Evolutionary conservation across 1,140 invertebrate species (phyloP).

Genomic region (Ylistrum balloti): DNA sequence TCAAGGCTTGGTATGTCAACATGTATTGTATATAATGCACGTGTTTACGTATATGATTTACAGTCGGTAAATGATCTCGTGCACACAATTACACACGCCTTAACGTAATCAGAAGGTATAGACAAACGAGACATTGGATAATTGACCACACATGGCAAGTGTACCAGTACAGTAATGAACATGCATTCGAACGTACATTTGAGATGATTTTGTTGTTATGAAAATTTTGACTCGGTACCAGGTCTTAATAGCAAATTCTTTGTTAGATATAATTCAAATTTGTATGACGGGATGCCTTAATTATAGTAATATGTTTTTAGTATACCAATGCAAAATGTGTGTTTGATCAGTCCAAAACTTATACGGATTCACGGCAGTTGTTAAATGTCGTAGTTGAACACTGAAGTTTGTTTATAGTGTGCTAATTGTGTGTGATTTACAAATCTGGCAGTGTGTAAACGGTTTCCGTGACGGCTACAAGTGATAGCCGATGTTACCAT

Average conservation of each 20-base stretch:
- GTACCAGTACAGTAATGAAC: not conserved
- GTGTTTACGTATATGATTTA: not conserved
- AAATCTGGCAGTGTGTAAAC: not conserved
- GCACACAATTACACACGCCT: not conserved
- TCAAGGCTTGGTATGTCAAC: not conserved
- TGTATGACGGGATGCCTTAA: no score
- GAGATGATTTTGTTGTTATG: not conserved
- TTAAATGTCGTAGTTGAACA: slow-evolving; percentile 20
- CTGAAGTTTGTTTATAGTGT: not conserved
- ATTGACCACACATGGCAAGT: not conserved
- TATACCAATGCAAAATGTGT: not conserved
- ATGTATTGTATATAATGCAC: not conserved
- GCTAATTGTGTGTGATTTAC: slow-evolving; percentile 28
- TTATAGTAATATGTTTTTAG: not conserved
- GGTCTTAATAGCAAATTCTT: not conserved
- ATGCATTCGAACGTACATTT: no score
- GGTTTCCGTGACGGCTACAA: not conserved
- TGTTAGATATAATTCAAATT: no score
- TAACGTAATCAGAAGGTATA: not conserved
- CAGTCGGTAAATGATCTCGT: not conserved
- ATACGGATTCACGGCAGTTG: not conserved
- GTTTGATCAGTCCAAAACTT: not conserved
- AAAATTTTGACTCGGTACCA: not conserved
- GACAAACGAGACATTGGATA: not conserved
- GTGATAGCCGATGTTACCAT: not conserved